Percentiles rank a stretch among this genome's conserved stretches.
These are phyloP conservation scores for Metacarcinus magister DNA, from an alignment of 2,888 invertebrate species.

Conservation along the genomic window DNA sequence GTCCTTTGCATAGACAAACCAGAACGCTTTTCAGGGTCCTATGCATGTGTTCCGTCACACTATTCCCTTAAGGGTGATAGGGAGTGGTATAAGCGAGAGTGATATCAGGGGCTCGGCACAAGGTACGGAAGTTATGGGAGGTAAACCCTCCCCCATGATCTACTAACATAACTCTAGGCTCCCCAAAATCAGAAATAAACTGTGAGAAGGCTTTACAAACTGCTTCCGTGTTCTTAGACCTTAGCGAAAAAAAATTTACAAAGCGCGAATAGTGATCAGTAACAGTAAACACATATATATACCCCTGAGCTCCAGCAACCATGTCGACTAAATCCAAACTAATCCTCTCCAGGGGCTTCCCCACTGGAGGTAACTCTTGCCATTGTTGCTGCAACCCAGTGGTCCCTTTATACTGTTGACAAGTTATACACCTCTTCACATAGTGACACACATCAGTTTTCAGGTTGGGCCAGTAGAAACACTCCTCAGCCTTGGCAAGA, in stretches of 20 bases:
- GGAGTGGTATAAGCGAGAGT: not conserved
- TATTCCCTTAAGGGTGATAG: conserved; percentile 44
- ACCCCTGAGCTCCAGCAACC: not conserved
- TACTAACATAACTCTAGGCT: not conserved
- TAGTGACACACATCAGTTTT: not conserved
- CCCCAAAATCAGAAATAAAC: conserved; percentile 13
- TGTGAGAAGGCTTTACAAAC: not conserved
- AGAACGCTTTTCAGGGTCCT: not conserved
- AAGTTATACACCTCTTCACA: not conserved
- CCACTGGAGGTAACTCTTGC: not conserved
- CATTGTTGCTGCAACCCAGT: not conserved
- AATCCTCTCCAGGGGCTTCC: conserved; percentile 47
- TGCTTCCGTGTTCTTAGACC: not conserved
- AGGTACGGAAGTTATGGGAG: not conserved
- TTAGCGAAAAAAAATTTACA: not conserved
- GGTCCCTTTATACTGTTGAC: not conserved
- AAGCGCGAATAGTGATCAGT: conserved; percentile 19
- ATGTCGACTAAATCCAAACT: conserved; percentile 34
- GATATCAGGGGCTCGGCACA: not conserved
- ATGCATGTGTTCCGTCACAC: conserved; percentile 6
- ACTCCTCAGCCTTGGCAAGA: conserved; percentile 7
- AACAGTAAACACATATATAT: not conserved
- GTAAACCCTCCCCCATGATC: conserved; percentile 49
- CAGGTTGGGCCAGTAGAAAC: conserved; percentile 26
- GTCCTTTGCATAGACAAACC: not conserved